Evolutionary conservation across 64 coral and sea anemone genomes (phyloP), one percentile per base, ranked within the genome.

Genomic region (Montipora cactus): DNA sequence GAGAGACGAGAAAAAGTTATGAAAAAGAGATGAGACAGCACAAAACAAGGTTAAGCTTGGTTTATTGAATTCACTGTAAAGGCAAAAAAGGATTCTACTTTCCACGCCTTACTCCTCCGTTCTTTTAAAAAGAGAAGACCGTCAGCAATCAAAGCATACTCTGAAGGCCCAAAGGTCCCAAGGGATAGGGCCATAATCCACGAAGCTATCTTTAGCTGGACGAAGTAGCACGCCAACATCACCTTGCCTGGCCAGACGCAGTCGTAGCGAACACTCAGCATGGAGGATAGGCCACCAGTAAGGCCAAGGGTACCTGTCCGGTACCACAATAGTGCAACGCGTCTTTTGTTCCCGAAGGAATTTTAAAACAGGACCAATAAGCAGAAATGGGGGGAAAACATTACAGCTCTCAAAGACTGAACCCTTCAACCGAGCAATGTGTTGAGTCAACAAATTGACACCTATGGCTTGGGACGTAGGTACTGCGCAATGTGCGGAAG

Each of bases 81-180:
- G 28, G 28, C 28, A 28, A 28, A 28, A 28, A 28, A 28, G 28
- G 28, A 28, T 28, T 28, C 28, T 28, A 28, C 28, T 28, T 28
- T 28, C 28, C 28, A 28, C 28, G 1, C 28, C 1, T 28, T 28
- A 28, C 28, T 28, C 28, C 28, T 28, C 28, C 28, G 28, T 28
- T 28, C 28, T 28, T 28, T 28, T 28, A 67, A 59, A 59, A 12
- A 67, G 52, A 57, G 1, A 57, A 57, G 52, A 57, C 52, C 52
- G 10, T 57, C 52, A 57, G 52, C 61, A 61, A 25, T 48, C 53
- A 76, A 89, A 89, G 13, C 0, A 21, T 16, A 89, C 5, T 22
- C 0, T 44, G 57, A 90, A 90, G 47, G 88, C 88, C 88, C 88
- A 90, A 14, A 90, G 74, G 53, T 90, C 88, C 70, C 88, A 73